A percentile compares a stretch with the other conserved stretches of the same genome.
Conservation (phyloP, 2,113 vertebrate genomes). For the Pristiophorus japonicus region DNA sequence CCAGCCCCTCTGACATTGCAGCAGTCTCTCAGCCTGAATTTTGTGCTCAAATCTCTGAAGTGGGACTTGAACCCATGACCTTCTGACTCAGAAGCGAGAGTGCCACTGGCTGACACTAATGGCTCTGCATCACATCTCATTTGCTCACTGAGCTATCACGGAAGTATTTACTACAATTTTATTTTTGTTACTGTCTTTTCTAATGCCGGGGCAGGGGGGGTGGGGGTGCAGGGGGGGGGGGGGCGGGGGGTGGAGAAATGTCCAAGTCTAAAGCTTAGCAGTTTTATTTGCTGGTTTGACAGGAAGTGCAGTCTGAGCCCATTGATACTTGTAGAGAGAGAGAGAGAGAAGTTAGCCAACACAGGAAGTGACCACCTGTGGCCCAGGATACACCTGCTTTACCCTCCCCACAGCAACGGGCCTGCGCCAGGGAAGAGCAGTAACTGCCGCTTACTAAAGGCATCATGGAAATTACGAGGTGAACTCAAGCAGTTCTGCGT, state of each 20-base stretch:
- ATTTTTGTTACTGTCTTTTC: not conserved
- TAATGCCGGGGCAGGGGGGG: not conserved
- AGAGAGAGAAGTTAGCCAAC: not conserved
- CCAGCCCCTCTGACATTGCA: too few species aligned
- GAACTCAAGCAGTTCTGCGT: not conserved
- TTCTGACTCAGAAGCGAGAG: not conserved
- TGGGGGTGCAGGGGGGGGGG: not conserved
- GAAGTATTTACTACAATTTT: not conserved
- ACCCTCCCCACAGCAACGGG: not conserved
- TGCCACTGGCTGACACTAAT: too few species aligned
- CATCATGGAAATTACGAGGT: not conserved
- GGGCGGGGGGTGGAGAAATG: not conserved
- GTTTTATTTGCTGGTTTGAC: not conserved
- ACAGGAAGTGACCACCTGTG: conserved; percentile 7
- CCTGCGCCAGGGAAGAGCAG: not conserved
- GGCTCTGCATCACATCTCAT: not conserved
- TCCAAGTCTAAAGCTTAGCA: not conserved
- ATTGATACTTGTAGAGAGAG: not conserved
- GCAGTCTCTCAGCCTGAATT: not conserved
- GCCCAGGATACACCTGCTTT: conserved; percentile 3
- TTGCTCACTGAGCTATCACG: not conserved
- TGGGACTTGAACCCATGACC: not conserved
- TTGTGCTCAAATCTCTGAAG: too few species aligned
- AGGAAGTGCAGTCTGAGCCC: too few species aligned
- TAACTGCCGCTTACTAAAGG: not conserved